A percentile compares a stretch with the other conserved stretches of the same genome.
phyloP scores from a whole-genome alignment of 1,140 invertebrate species.

The Gyrodactylus salaris region DNA sequence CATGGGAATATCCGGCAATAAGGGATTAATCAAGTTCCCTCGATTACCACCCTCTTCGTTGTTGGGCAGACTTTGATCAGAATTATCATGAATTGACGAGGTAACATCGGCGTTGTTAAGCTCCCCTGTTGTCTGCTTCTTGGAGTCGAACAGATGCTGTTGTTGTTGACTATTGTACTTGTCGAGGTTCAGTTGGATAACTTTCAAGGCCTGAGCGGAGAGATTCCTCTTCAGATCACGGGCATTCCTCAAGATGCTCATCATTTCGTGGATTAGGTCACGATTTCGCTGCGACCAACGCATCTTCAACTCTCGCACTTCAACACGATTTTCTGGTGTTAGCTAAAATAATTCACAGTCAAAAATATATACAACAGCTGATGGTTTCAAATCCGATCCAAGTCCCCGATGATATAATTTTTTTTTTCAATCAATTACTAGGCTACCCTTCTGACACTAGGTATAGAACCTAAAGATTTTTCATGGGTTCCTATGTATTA shows the following conservation, averaged over 20 bases:
- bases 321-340: not conserved
- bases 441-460: too few relatives aligned
- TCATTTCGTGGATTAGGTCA: not conserved
- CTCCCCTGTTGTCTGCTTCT: not conserved
- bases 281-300: conserved; percentile 2
- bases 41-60: not conserved
- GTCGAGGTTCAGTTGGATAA: not conserved
- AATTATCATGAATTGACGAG: not conserved
- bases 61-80: not conserved
- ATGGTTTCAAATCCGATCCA: too few relatives aligned
- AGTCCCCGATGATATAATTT: too few relatives aligned
- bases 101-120: too few relatives aligned
- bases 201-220: not conserved
- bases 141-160: not conserved
- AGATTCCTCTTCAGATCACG: not conserved
- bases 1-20: conserved; percentile 1
- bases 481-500: too few relatives aligned
- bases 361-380: not conserved
- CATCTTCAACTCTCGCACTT: not conserved
- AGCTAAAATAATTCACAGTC: not conserved
- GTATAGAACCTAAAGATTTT: too few relatives aligned
- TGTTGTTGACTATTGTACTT: not conserved
- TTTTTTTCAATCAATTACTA: too few relatives aligned
- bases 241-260: not conserved
- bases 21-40: too few relatives aligned